A percentile compares a stretch with the other conserved stretches of the same genome.
Conservation (phyloP, 2,113 vertebrate genomes). For the Chaetorhynchus papuensis region DNA sequence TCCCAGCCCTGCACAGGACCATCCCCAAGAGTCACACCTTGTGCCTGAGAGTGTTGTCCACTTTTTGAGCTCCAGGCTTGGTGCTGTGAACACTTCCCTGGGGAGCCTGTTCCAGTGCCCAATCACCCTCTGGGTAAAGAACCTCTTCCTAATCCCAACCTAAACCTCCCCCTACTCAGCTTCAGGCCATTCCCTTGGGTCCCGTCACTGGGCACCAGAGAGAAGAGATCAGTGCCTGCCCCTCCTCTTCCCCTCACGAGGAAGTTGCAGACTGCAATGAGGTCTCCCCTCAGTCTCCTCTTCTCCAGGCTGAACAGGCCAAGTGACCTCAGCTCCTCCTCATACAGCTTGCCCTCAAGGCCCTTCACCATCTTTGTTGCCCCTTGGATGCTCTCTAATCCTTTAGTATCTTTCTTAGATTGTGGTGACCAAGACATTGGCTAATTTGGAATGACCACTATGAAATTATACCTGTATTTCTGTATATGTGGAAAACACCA, state of each 20-base stretch:
- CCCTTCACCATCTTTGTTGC: not conserved
- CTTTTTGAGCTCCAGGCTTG: not conserved
- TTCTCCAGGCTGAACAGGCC: not conserved
- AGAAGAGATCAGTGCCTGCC: not conserved
- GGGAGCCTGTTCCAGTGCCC: not conserved
- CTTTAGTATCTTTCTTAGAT: not conserved
- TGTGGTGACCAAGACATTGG: not conserved
- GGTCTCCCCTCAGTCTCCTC: not conserved
- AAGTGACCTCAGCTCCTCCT: not conserved
- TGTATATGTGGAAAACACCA: not conserved
- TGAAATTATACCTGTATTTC: not conserved
- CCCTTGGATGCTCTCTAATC: not conserved
- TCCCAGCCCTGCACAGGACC: not conserved
- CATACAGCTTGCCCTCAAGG: not conserved
- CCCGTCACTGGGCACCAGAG: not conserved
- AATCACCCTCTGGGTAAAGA: not conserved
- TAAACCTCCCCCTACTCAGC: not conserved
- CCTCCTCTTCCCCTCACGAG: not conserved
- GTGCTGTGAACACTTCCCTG: not conserved
- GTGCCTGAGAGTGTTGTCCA: not conserved
- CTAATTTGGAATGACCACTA: not conserved
- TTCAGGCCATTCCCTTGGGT: rapidly evolving
- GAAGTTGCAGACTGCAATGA: not conserved
- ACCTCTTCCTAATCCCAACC: not conserved
- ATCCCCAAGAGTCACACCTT: not conserved